Evolutionary conservation across 2,797 vertebrate species (phyloP), one percentile per base, ranked within the genome.

Genomic region (Gallinago stenura): DNA sequence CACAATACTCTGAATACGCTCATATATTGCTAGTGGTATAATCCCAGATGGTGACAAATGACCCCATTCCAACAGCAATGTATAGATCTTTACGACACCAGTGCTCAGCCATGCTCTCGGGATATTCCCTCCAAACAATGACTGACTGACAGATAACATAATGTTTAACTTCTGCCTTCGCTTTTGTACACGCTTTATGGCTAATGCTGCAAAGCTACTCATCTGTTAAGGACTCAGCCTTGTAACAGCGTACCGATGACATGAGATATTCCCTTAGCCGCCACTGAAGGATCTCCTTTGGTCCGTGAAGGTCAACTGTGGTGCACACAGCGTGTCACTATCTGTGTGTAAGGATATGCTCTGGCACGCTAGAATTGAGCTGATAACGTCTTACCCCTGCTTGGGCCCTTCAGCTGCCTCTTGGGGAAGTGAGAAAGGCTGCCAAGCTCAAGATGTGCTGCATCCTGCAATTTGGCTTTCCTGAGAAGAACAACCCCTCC

Each of bases 361-460:
- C 87, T 96, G 93, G 95, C 94, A 96, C 6, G 82, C 90, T 79
- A 76, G 60, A 95, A 96, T 68, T 76, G 93, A 91, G 80, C 89
- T 95, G 96, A 97, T 97, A 97, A 95, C 85, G 82, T 86, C 95
- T 97, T 88, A 93, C 87, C 95, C 95, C 94, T 92, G 72, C 93
- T 93, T 51, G 78, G 94, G 95, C 94, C 92, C 94, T 96, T 96
- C 88, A 93, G 90, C 95, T 95, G 93, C 95, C 92, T 94, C 95
- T 94, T 96, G 94, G 94, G 97, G 93, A 94, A 97, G 87, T 0
- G 56, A 64, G 96, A 97, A 95, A 93, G 73, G 76, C 97, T 97
- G 96, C 97, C 97, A 97, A 97, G 96, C 95, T 97, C 96, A 97
- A 96, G 94, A 97, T 97, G 97, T 96, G 95, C 97, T 96, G 91